Conservation (phyloP, 2,888 invertebrate species). For the Drosophila paracracens region DNA sequence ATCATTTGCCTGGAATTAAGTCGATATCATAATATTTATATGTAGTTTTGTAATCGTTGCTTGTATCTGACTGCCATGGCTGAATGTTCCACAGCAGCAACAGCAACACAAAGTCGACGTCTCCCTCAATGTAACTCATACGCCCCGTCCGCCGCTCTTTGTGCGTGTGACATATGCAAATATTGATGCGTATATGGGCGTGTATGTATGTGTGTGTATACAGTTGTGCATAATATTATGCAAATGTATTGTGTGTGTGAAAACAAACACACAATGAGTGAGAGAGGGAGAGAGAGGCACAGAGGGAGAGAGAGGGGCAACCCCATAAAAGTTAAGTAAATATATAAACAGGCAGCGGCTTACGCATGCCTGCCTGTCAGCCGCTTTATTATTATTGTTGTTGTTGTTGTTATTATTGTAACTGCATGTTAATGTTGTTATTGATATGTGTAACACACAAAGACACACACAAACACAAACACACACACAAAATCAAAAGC, state of each 20-base stretch:
- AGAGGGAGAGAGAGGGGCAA: slow-evolving; percentile 3
- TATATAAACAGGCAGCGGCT: slow-evolving; percentile 73
- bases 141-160: slow-evolving; percentile 48
- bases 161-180: slow-evolving; percentile 75
- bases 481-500: slow-evolving; percentile 35
- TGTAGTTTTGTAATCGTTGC: slow-evolving; percentile 21
- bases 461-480: slow-evolving; percentile 10
- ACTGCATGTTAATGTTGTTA: slow-evolving; percentile 71
- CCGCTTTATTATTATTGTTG: slow-evolving; percentile 55
- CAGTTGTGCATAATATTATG: slow-evolving; percentile 65
- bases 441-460: slow-evolving; percentile 56
- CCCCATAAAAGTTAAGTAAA: slow-evolving; percentile 74
- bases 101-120: neutral
- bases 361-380: slow-evolving; percentile 67
- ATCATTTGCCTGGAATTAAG: slow-evolving; percentile 48
- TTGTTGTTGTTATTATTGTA: slow-evolving; percentile 41
- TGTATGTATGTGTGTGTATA: slow-evolving; percentile 19
- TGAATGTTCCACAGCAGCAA: neutral
- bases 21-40: slow-evolving; percentile 25
- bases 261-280: slow-evolving; percentile 43
- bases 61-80: slow-evolving; percentile 23
- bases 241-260: slow-evolving; percentile 46
- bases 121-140: slow-evolving; percentile 24
- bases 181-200: slow-evolving; percentile 52
- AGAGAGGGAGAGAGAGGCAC: slow-evolving; percentile 8